Evolutionary conservation across 2,113 vertebrate species (phyloP).

Genomic region (Sceloporus tristichus): DNA sequence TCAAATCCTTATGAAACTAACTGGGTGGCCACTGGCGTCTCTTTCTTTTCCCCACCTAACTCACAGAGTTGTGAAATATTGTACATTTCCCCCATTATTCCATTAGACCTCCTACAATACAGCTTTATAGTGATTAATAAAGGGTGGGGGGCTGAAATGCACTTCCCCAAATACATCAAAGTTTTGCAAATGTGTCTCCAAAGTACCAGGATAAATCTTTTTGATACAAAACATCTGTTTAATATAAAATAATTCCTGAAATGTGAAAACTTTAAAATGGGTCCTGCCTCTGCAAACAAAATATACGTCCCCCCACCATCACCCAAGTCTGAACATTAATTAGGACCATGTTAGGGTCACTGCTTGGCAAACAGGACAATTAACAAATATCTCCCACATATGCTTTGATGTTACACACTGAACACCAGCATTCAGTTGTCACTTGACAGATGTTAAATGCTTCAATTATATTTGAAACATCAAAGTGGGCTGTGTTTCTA

Average conservation of each 20-base stretch:
- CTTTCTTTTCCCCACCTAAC: conserved; percentile 13
- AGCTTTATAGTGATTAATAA: conserved; percentile 28
- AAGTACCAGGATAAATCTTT: conserved; percentile 7
- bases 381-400: neutral
- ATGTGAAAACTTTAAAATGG: neutral
- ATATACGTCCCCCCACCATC: neutral
- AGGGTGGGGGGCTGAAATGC: conserved; percentile 12
- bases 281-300: conserved; percentile 9
- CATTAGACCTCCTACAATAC: conserved; percentile 35
- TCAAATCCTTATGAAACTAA: neutral
- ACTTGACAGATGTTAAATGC: conserved; percentile 30
- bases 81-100: conserved; percentile 50
- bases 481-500: neutral
- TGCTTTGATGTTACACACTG: neutral
- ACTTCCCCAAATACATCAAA: neutral
- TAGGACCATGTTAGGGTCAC: neutral
- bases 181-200: neutral
- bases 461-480: conserved; percentile 27
- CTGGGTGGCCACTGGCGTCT: conserved; percentile 46
- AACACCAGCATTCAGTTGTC: neutral
- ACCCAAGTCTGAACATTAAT: neutral
- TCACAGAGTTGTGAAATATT: conserved; percentile 50
- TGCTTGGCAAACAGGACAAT: neutral
- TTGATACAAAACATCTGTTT: conserved; percentile 20
- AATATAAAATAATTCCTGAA: conserved; percentile 23